Conservation (phyloP, 35 echinoderm and acorn worm genomes). For the Apostichopus japonicus region DNA sequence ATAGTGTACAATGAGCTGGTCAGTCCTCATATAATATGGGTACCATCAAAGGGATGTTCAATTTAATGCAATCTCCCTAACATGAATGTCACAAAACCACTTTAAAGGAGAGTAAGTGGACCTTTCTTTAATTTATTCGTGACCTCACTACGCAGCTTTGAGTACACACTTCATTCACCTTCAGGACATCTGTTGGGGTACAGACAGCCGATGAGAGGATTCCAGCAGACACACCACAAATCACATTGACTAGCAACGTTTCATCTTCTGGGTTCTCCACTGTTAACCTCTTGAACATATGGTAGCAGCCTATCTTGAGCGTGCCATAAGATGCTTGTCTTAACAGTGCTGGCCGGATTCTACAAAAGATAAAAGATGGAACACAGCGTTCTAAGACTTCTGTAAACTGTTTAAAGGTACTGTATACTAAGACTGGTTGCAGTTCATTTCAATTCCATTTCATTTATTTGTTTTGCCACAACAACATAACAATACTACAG, state of each 20-base stretch:
- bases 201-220: conserved; percentile 84
- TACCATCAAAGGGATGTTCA: too few relatives aligned
- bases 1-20: too few relatives aligned
- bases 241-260: conserved; percentile 80
- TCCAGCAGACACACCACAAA: conserved; percentile 89
- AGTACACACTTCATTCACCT: conserved; percentile 51
- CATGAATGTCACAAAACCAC: too few relatives aligned
- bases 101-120: too few relatives aligned
- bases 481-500: too few relatives aligned
- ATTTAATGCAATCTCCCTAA: too few relatives aligned
- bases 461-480: too few relatives aligned
- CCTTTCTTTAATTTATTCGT: too few relatives aligned
- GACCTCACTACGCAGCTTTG: too few relatives aligned
- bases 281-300: conserved; percentile 88
- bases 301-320: conserved; percentile 98
- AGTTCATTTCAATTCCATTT: too few relatives aligned
- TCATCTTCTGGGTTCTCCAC: conserved; percentile 92
- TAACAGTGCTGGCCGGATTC: conserved; percentile 87
- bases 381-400: background rate
- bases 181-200: conserved; percentile 97
- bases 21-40: too few relatives aligned
- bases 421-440: too few relatives aligned
- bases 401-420: background rate
- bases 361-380: conserved; percentile 7
- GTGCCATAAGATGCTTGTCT: conserved; percentile 94